A percentile compares a stretch with the other conserved stretches of the same genome.
phyloP scores from a whole-genome alignment of 1,140 invertebrate species.

The Acromyrmex heyeri region DNA sequence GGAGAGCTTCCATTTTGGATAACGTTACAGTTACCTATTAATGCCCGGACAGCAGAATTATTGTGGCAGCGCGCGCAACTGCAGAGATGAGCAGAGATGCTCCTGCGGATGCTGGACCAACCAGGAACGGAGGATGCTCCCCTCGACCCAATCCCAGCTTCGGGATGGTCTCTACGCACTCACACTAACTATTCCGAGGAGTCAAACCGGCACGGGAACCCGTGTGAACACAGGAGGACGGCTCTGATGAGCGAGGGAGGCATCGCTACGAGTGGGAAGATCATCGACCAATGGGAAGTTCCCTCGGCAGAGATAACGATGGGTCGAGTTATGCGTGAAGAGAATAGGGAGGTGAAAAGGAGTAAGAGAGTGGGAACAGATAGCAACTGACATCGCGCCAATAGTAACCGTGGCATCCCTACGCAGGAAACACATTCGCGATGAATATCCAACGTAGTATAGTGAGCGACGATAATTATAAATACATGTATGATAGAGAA shows the following conservation, averaged over 20 bases:
- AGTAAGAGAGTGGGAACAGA: conserved; percentile 65
- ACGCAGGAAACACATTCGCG: not conserved
- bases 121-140: conserved; percentile 76
- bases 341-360: conserved; percentile 58
- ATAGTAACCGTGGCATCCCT: conserved; percentile 30
- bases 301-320: conserved; percentile 78
- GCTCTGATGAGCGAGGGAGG: conserved; percentile 72
- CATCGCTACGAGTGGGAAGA: conserved; percentile 79
- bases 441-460: not conserved
- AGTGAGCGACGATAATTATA: not conserved
- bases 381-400: conserved; percentile 65
- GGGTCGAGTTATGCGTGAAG: conserved; percentile 67
- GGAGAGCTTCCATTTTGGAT: conserved; percentile 82
- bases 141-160: conserved; percentile 75
- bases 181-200: conserved; percentile 67
- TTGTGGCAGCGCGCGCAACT: conserved; percentile 79
- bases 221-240: conserved; percentile 57
- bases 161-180: conserved; percentile 73
- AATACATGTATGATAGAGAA: not conserved
- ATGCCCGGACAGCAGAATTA: conserved; percentile 56
- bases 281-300: conserved; percentile 78
- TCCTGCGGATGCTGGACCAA: conserved; percentile 73
- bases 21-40: conserved; percentile 33
- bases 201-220: conserved; percentile 64
- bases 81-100: conserved; percentile 86